Percentiles rank a stretch among this genome's conserved stretches.
phyloP scores from a whole-genome alignment of 37 sponge, comb jelly and placozoan genomes.

The Spongilla lacustris region DNA sequence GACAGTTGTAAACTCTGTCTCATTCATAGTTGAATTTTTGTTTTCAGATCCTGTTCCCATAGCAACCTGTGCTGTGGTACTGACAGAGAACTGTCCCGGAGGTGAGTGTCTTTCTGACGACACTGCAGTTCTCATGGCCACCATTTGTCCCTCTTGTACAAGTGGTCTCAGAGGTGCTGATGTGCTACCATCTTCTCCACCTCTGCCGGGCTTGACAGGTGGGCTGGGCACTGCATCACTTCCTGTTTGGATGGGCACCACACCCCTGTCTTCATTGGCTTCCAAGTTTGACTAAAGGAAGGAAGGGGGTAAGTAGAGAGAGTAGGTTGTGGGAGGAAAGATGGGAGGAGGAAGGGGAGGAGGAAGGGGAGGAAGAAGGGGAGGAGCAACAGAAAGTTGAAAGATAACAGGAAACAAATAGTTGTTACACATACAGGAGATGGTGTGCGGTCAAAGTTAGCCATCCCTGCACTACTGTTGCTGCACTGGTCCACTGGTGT shows the following conservation, averaged over 20 bases:
- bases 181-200: not conserved
- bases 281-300: not conserved
- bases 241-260: not conserved
- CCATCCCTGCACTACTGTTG: constrained; percentile 33
- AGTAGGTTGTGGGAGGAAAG: not conserved
- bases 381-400: not conserved
- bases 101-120: too few relatives aligned
- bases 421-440: constrained; percentile 20
- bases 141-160: not conserved
- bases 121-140: not conserved
- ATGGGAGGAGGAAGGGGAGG: not conserved
- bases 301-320: not conserved
- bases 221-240: not conserved
- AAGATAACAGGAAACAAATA: too few relatives aligned
- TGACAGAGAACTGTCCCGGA: not conserved
- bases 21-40: not conserved
- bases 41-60: not conserved
- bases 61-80: not conserved
- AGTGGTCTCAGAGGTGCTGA: not conserved
- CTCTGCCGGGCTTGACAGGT: not conserved
- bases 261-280: not conserved
- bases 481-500: not conserved
- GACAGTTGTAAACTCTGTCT: not conserved
- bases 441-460: constrained; percentile 56
- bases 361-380: not conserved